Conservation (phyloP, 2,113 vertebrate genomes). For the Indicator indicator region DNA sequence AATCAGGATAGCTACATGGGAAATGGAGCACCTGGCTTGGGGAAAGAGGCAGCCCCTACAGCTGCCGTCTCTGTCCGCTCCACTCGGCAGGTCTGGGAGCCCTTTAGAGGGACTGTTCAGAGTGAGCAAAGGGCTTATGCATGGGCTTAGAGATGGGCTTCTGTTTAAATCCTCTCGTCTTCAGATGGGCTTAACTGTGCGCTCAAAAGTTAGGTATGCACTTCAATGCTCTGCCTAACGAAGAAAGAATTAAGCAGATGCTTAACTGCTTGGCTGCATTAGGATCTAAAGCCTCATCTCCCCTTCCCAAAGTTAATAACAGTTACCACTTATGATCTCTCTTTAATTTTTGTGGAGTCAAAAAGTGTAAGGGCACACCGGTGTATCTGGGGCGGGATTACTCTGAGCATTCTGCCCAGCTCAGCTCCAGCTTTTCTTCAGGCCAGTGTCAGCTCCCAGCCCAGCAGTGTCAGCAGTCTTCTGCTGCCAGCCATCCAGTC, state of each 20-base stretch:
- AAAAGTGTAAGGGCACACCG: rapidly evolving
- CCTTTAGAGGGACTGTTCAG: neutral
- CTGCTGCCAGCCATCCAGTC: neutral
- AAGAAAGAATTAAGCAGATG: neutral
- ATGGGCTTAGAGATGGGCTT: neutral
- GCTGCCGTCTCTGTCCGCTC: neutral
- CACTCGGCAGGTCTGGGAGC: rapidly evolving
- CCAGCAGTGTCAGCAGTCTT: neutral
- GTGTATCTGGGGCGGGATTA: neutral
- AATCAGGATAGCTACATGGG: neutral
- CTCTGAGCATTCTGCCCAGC: neutral
- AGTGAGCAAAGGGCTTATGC: neutral
- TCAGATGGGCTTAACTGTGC: neutral
- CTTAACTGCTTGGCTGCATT: neutral
- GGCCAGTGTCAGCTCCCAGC: rapidly evolving
- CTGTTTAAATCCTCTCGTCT: neutral
- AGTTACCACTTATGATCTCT: neutral
- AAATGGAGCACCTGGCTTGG: rapidly evolving
- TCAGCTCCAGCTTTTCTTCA: neutral
- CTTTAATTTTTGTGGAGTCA: neutral
- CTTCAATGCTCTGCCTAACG: neutral
- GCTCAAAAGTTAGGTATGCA: neutral
- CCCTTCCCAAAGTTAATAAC: neutral
- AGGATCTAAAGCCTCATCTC: neutral
- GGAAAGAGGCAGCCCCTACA: neutral